Evolutionary conservation across 2,797 vertebrate species (phyloP).

Genomic region (Australoheros facetus): DNA sequence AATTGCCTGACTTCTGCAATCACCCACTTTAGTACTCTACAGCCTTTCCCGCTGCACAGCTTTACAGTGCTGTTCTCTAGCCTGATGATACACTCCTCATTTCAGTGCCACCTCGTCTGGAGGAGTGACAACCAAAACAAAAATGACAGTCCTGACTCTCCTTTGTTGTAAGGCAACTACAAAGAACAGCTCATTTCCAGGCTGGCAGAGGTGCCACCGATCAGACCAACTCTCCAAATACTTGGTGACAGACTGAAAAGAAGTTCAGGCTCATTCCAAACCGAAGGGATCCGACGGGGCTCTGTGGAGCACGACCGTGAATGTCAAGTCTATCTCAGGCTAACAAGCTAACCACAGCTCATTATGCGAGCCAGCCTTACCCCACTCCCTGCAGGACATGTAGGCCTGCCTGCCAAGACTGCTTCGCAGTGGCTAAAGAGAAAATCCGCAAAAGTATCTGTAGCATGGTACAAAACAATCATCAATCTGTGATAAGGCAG

Average conservation of each 20-base stretch:
- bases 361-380: neutral
- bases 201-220: constrained; percentile 4
- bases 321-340: constrained; percentile 35
- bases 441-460: neutral
- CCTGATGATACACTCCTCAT: neutral
- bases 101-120: neutral
- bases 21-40: neutral
- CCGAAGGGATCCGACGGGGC: neutral
- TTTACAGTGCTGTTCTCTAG: neutral
- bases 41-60: too few relatives aligned
- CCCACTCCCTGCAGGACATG: neutral
- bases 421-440: constrained; percentile 1
- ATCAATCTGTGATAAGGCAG: neutral
- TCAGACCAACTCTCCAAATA: constrained; percentile 10
- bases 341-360: constrained; percentile 45
- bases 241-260: neutral
- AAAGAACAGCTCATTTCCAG: constrained; percentile 7
- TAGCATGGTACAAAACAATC: neutral
- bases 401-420: neutral
- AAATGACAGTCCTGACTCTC: neutral
- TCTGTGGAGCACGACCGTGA: constrained; percentile 27
- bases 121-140: neutral
- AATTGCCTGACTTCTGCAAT: neutral
- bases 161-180: neutral
- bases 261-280: neutral